A percentile compares a stretch with the other conserved stretches of the same genome.
Conservation (phyloP, 2,888 invertebrate genomes). For the Caenorhabditis imperialis region DNA sequence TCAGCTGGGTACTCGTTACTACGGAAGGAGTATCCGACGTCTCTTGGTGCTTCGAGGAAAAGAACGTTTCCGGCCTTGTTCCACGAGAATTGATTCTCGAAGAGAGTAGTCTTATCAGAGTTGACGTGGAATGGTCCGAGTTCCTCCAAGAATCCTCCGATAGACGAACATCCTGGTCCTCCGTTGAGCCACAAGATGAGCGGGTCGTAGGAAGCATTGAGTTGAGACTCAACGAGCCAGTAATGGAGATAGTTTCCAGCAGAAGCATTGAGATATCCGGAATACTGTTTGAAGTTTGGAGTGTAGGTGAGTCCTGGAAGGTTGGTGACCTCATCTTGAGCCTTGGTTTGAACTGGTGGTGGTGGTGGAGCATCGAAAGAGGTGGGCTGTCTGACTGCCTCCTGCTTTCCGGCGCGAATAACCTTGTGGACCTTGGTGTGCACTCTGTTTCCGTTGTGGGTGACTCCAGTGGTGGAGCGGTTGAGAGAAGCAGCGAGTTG, state of each 20-base stretch:
- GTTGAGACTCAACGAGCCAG: slow-evolving; percentile 76
- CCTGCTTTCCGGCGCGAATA: slow-evolving; percentile 12
- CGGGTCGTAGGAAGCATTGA: slow-evolving; percentile 78
- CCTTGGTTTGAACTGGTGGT: slow-evolving; percentile 48
- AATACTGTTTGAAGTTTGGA: slow-evolving; percentile 79
- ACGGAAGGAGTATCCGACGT: slow-evolving; percentile 81
- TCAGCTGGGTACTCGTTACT: slow-evolving; percentile 63
- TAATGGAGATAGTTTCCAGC: slow-evolving; percentile 79
- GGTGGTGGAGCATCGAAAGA: slow-evolving; percentile 50
- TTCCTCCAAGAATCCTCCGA: slow-evolving; percentile 79
- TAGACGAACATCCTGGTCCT: slow-evolving; percentile 79
- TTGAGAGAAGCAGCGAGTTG: slow-evolving; percentile 33
- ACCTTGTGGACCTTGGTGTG: slow-evolving; percentile 44
- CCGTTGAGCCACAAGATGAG: slow-evolving; percentile 79
- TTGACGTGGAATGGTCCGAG: slow-evolving; percentile 79
- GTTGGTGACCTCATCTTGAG: slow-evolving; percentile 49
- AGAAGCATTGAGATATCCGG: slow-evolving; percentile 78
- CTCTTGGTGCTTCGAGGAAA: slow-evolving; percentile 81
- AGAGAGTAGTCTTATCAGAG: slow-evolving; percentile 66
- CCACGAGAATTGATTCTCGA: slow-evolving; percentile 74
- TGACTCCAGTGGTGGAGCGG: slow-evolving; percentile 20
- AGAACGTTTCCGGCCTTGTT: slow-evolving; percentile 80
- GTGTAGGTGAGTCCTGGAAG: slow-evolving; percentile 73
- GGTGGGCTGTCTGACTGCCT: slow-evolving; percentile 10
- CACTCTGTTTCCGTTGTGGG: slow-evolving; percentile 45